phyloP scores from a whole-genome alignment of 2,797 vertebrate species.

The Antennarius maculatus region DNA sequence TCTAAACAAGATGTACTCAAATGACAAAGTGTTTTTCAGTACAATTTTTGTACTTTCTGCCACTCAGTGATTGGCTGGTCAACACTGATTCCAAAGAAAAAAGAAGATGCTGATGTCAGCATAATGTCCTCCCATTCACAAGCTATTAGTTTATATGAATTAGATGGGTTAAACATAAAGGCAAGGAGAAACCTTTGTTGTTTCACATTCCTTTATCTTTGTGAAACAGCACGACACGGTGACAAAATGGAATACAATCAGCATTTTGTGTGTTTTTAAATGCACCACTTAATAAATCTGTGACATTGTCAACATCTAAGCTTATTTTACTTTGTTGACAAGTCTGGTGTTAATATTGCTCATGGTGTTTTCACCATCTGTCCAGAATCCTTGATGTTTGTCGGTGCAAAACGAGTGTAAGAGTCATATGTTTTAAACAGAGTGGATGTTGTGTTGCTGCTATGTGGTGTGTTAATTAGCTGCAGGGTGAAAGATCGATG shows the following conservation, averaged over 20 bases:
- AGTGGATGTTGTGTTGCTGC: slow-evolving; percentile 20
- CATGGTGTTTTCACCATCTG: slow-evolving; percentile 52
- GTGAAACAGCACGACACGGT: neutral
- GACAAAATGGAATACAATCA: slow-evolving; percentile 27
- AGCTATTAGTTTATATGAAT: too few species aligned
- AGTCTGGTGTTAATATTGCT: slow-evolving; percentile 39
- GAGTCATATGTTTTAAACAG: slow-evolving; percentile 28
- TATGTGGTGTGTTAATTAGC: slow-evolving; percentile 25
- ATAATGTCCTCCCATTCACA: too few species aligned
- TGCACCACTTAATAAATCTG: slow-evolving; percentile 22
- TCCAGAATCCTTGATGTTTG: slow-evolving; percentile 29
- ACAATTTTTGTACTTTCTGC: neutral
- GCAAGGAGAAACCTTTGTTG: too few species aligned
- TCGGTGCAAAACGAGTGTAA: slow-evolving; percentile 42
- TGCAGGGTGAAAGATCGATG: slow-evolving; percentile 6
- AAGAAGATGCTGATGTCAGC: too few species aligned
- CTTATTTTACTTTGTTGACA: slow-evolving; percentile 33
- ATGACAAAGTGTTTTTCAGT: neutral
- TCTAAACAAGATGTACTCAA: neutral
- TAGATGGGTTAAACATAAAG: neutral
- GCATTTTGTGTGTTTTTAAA: slow-evolving; percentile 19
- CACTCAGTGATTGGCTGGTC: neutral
- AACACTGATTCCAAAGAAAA: neutral
- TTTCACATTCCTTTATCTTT: slow-evolving; percentile 10
- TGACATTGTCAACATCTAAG: slow-evolving; percentile 27